Conservation (phyloP, 2,113 vertebrate species). For the Cottus gobio region DNA sequence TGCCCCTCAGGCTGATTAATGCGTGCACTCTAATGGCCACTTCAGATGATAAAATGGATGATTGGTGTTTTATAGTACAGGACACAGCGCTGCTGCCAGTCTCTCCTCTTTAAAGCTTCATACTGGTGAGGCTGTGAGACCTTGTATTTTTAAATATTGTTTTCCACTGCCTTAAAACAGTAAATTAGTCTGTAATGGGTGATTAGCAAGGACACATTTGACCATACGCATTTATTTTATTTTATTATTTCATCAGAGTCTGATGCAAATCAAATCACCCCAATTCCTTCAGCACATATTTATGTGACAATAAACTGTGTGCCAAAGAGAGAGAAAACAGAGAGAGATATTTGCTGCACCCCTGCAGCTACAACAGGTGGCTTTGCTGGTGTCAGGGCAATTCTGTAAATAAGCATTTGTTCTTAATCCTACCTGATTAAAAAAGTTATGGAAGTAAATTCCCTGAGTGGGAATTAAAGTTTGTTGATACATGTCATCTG, state of each 20-base stretch:
- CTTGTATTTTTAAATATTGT: background rate
- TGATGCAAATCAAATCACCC: constrained; percentile 10
- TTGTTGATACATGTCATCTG: constrained; percentile 44
- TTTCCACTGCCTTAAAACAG: constrained; percentile 6
- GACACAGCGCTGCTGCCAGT: constrained; percentile 33
- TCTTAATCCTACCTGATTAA: constrained; percentile 70
- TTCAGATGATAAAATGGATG: constrained; percentile 77
- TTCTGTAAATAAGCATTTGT: constrained; percentile 66
- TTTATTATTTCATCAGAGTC: constrained; percentile 19
- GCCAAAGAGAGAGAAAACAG: background rate
- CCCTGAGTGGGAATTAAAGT: constrained; percentile 63
- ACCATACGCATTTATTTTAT: no score
- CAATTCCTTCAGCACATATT: constrained; percentile 10
- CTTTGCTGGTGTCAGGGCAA: constrained; percentile 37
- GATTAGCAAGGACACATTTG: constrained; percentile 1
- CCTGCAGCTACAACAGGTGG: constrained; percentile 59
- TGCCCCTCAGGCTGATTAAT: constrained; percentile 75
- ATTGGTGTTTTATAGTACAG: constrained; percentile 65
- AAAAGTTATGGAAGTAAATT: constrained; percentile 50
- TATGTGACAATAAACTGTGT: constrained; percentile 10
- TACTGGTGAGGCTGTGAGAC: background rate
- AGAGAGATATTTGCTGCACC: constrained; percentile 15
- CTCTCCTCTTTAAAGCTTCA: constrained; percentile 42
- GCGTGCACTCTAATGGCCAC: constrained; percentile 72
- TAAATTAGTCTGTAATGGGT: constrained; percentile 21